Base-by-base conservation (phyloP, 2,797 vertebrate species). In the Antennarius maculatus region DNA sequence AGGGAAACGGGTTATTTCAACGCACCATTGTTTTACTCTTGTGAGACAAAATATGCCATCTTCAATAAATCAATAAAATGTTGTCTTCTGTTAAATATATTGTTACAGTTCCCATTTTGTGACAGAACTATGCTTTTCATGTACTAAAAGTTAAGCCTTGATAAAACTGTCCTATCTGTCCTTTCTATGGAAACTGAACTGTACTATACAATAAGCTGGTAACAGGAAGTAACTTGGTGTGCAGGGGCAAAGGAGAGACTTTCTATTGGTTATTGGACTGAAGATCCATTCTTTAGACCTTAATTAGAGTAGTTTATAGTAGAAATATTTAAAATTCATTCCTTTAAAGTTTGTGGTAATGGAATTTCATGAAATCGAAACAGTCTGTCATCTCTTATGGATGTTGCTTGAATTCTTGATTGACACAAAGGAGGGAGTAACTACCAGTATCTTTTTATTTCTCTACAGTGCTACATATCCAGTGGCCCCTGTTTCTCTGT, bases 251-350 rank as follows among this genome's bases (percentile, higher is more conserved):
- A 54, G 23, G 18, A 4, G 18, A 7, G 7, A 4, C 31, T 31
- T 4, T 31, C 31, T 7, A 31, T 31, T 7, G 7, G 31, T 31
- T n/a, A 7, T 31, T 31, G 31, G 4, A 45, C 41, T 28, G 15
- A 29, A 57, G n/a, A 11, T 14, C 8, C 54, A 41, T 23, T 55
- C 41, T 55, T 42, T 55, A 17, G 41, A 57, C 53, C 31, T n/a
- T n/a, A n/a, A n/a, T n/a, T n/a, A n/a, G n/a, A n/a, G n/a, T n/a
- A n/a, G n/a, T n/a, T 7, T 31, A 7, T 31, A 31, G 7, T 4
- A 7, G 31, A 31, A 31, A 31, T 31, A 31, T 31, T 31, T 31
- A 31, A 31, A 31, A 31, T 31, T 31, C 31, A n/a, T n/a, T n/a
- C n/a, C n/a, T n/a, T n/a, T n/a, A n/a, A n/a, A n/a, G n/a, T n/a